Percentiles rank a stretch among this genome's conserved stretches.
These are phyloP conservation scores for Tuta absoluta DNA, from an alignment of 2,888 invertebrate genomes.

Conservation along the genomic window DNA sequence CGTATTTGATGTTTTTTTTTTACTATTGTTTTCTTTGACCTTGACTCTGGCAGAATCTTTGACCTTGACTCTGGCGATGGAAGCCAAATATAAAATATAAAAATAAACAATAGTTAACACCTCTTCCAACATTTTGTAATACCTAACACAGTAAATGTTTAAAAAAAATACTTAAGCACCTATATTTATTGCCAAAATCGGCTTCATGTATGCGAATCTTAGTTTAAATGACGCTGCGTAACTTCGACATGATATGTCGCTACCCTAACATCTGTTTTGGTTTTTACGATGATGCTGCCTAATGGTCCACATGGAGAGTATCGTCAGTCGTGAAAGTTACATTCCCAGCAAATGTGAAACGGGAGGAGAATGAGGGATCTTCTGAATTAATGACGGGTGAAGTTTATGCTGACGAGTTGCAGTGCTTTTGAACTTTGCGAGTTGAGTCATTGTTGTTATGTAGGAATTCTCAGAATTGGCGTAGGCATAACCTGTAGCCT, in stretches of 20 bases:
- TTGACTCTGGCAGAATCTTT: too few relatives aligned
- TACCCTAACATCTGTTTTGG: not conserved
- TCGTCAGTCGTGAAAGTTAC: constrained; percentile 4
- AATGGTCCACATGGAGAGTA: constrained; percentile 13
- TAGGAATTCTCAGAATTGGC: too few relatives aligned
- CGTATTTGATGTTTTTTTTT: too few relatives aligned
- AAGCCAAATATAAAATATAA: too few relatives aligned
- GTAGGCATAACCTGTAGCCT: too few relatives aligned
- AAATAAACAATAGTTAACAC: too few relatives aligned
- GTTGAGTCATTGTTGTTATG: not conserved
- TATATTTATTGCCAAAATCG: too few relatives aligned
- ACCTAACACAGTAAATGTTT: too few relatives aligned
- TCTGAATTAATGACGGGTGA: constrained; percentile 15
- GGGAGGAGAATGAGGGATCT: not conserved
- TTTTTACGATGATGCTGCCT: constrained; percentile 14
- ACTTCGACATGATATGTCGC: not conserved
- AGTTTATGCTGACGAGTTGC: constrained; percentile 3
- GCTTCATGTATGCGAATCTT: not conserved
- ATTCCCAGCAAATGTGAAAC: not conserved
- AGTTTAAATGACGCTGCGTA: not conserved
- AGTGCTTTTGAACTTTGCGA: not conserved
- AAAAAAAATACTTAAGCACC: too few relatives aligned
- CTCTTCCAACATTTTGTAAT: too few relatives aligned
- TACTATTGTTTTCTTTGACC: too few relatives aligned
- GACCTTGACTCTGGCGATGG: too few relatives aligned